Conservation (phyloP, 2,113 vertebrate species). For the Channa maculata region DNA sequence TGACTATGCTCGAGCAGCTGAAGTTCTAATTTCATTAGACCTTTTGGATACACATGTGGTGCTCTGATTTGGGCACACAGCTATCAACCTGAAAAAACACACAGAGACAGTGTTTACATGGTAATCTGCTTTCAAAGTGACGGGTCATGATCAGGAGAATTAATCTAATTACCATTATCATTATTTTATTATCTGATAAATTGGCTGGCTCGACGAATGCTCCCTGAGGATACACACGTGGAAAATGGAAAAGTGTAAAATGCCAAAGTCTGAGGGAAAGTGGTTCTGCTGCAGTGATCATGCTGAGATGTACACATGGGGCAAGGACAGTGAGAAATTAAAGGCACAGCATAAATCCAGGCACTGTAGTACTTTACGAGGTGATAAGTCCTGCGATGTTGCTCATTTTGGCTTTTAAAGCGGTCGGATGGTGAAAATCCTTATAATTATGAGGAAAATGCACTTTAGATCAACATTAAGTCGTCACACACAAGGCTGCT, state of each 20-base stretch:
- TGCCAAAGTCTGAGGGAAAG: conserved; percentile 32
- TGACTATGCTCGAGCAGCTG: conserved; percentile 66
- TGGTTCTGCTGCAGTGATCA: conserved; percentile 55
- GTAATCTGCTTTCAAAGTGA: conserved; percentile 72
- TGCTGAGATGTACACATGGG: conserved; percentile 5
- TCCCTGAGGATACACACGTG: conserved; percentile 54
- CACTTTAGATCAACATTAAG: background rate
- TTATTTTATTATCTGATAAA: conserved; percentile 78
- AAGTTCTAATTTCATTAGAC: conserved; percentile 73
- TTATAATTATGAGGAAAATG: background rate
- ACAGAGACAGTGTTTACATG: conserved; percentile 72
- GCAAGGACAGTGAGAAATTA: conserved; percentile 35
- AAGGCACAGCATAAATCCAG: conserved; percentile 11
- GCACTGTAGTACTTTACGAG: background rate
- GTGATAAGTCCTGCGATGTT: conserved; percentile 2
- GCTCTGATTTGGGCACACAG: conserved; percentile 42
- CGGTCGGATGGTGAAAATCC: background rate
- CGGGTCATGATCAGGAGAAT: conserved; percentile 77
- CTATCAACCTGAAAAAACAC: conserved; percentile 65
- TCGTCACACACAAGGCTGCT: conserved; percentile 1
- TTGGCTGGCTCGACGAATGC: conserved; percentile 69
- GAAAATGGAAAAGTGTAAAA: conserved; percentile 45
- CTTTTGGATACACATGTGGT: conserved; percentile 42
- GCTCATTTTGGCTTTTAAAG: conserved; percentile 2
- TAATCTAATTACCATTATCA: conserved; percentile 80